Evolutionary conservation across 2,113 vertebrate species (phyloP).

Genomic region (Euleptes europaea): DNA sequence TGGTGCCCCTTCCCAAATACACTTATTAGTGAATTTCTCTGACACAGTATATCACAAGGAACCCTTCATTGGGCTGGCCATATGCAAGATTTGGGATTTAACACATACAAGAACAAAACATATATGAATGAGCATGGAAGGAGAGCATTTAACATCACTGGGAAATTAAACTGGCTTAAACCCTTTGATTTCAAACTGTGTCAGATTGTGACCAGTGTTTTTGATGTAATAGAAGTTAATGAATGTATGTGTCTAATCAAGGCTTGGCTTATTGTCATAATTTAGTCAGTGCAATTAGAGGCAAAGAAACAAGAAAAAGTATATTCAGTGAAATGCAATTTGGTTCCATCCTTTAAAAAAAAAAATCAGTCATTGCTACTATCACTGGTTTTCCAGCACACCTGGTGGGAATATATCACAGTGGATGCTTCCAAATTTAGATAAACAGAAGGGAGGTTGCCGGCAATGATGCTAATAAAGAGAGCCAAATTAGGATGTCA

Average conservation of each 20-base stretch:
- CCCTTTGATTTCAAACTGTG: neutral
- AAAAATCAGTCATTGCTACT: neutral
- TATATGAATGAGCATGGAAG: neutral
- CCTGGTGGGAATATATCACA: neutral
- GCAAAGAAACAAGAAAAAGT: neutral
- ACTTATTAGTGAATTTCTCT: too few relatives aligned
- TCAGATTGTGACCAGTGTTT: neutral
- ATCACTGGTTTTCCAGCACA: neutral
- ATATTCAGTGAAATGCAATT: constrained; percentile 6
- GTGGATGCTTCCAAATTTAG: neutral
- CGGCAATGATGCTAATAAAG: constrained; percentile 26
- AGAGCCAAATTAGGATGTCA: constrained; percentile 1
- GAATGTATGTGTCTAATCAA: neutral
- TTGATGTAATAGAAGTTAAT: neutral
- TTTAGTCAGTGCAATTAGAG: neutral
- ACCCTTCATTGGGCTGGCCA: too few relatives aligned
- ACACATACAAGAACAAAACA: too few relatives aligned
- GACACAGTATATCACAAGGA: too few relatives aligned
- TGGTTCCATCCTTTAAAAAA: neutral
- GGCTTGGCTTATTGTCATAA: neutral
- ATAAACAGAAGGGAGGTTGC: neutral
- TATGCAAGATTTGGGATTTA: too few relatives aligned
- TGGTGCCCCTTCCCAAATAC: too few relatives aligned
- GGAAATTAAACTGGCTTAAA: neutral
- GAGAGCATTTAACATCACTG: neutral